A percentile compares a stretch with the other conserved stretches of the same genome.
Evolutionary conservation across 2,113 vertebrate genomes (phyloP).

Genomic region (Cranoglanis bouderius): DNA sequence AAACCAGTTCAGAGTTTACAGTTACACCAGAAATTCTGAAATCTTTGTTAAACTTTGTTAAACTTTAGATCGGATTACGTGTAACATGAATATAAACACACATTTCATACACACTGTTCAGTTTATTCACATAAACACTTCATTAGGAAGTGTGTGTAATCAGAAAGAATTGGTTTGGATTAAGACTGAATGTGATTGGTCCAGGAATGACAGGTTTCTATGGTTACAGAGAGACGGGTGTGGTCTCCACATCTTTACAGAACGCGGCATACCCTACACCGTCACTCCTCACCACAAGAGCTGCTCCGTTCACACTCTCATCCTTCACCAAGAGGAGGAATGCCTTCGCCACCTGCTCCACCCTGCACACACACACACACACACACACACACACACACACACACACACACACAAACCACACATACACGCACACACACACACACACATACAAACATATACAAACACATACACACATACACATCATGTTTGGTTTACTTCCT

Average conservation of each 20-base stretch:
- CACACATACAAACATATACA: not conserved
- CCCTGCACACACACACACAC: conserved; percentile 26
- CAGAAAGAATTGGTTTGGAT: not conserved
- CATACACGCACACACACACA: conserved; percentile 11
- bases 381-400: conserved; percentile 12
- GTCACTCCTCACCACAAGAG: not conserved
- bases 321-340: conserved; percentile 46
- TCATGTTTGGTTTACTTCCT: not conserved
- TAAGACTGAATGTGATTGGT: not conserved
- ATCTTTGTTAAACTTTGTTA: too few species aligned
- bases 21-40: too few species aligned
- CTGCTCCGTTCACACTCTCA: conserved; percentile 43
- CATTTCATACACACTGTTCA: not conserved
- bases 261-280: not conserved
- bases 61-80: not conserved
- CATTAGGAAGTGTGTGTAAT: too few species aligned
- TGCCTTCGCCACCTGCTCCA: conserved; percentile 42
- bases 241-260: conserved; percentile 7
- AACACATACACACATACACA: not conserved
- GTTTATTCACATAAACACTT: not conserved
- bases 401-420: conserved; percentile 16
- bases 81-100: not conserved
- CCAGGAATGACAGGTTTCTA: not conserved
- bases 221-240: conserved; percentile 31
- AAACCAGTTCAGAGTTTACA: too few species aligned